A percentile compares a stretch with the other conserved stretches of the same genome.
Evolutionary conservation across 2,797 vertebrate species (phyloP).

Genomic region (Phoeniculus purpureus): DNA sequence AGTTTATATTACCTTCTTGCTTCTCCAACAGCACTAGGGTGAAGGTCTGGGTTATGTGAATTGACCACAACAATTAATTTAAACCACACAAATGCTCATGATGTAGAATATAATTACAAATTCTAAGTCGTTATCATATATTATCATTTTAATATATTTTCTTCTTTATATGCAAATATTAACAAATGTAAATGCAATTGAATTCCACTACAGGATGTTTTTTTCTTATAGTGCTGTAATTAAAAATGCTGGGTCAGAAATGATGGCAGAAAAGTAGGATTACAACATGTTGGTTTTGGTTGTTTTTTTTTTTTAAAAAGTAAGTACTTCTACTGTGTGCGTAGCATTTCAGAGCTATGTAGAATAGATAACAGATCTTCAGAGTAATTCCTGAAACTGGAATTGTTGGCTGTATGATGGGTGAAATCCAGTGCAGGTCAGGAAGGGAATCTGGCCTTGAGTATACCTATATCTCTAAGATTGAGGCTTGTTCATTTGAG

Average conservation of each 20-base stretch:
- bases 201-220: neutral
- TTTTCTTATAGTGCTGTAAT: neutral
- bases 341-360: neutral
- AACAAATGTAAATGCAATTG: neutral
- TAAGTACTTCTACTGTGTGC: rapidly evolving
- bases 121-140: too few relatives aligned
- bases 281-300: neutral
- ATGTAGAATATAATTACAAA: too few relatives aligned
- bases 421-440: neutral
- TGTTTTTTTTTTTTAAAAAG: too few relatives aligned
- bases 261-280: neutral
- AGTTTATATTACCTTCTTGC: neutral
- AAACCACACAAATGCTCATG: neutral
- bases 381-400: neutral
- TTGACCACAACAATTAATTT: neutral
- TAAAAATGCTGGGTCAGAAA: neutral
- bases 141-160: too few relatives aligned
- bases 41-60: neutral
- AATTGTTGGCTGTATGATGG: neutral
- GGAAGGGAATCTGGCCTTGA: too few relatives aligned
- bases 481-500: neutral
- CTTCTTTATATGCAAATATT: too few relatives aligned
- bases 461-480: neutral
- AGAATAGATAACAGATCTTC: neutral
- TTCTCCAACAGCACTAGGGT: neutral